Evolutionary conservation across 2,113 vertebrate genomes (phyloP), one percentile per base, ranked within the genome.

Genomic region (Oncorhynchus nerka): DNA sequence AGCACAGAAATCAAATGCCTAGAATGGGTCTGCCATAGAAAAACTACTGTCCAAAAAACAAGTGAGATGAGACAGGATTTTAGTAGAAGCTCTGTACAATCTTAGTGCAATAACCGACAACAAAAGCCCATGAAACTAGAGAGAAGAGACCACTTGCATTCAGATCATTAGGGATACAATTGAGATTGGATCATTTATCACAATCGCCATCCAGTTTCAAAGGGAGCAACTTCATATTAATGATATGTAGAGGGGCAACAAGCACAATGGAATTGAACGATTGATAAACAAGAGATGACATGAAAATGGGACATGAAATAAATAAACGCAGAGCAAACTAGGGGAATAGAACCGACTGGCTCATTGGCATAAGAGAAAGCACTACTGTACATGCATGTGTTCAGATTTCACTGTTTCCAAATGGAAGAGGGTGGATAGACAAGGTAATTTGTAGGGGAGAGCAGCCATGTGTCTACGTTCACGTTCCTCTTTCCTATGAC

Each of bases 41-140:
- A 22, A 59, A 22, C 57, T 7, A 19, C 70, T 24, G 8, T 61
- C 57, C 39, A 3, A 73, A 55, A 55, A 55, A n/a, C 9, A 59
- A n/a, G 24, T 26, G 24, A 19, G 3, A 68, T 20, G 71, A 20
- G 26, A 32, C 34, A 66, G 39, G 61, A 16, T 32, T 39, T 45
- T 24, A 28, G 19, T 6, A 68, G 24, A 75, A 55, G 73, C 73
- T 67, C 39, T 75, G 39, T 51, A 67, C 62, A 67, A 48, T 66
- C 7, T 61, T 61, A n/a, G 57, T 61, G 59, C n/a, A 61, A 61
- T 22, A 61, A 24, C 4, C n/a, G 22, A 62, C 19, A 55, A 9
- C 8, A 45, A 9, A 45, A 45, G 8, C 59, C n/a, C 5, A 62
- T 62, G 7, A 6, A 24, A 13, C 59, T 62, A 62, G 59, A 24